Evolutionary conservation across 2,113 vertebrate genomes (phyloP).

Genomic region (Pipa parva): DNA sequence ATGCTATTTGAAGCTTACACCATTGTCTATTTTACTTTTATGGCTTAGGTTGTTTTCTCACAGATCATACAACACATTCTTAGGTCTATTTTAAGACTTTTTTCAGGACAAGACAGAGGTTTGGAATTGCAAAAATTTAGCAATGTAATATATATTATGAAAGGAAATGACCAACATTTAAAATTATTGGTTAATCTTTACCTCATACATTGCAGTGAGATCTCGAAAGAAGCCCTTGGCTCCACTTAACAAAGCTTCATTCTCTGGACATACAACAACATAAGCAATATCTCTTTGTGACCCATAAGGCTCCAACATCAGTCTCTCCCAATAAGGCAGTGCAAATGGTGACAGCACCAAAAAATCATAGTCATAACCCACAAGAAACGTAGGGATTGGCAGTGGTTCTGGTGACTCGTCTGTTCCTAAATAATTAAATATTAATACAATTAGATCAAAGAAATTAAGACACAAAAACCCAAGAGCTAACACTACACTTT

Average conservation of each 20-base stretch:
- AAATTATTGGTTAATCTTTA: slow-evolving; percentile 48
- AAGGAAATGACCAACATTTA: too few species aligned
- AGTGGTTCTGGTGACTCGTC: slow-evolving; percentile 97
- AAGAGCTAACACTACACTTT: too few species aligned
- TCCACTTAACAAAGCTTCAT: slow-evolving; percentile 90
- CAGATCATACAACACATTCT: too few species aligned
- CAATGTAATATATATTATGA: too few species aligned
- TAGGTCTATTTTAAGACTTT: too few species aligned
- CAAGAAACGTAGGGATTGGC: slow-evolving; percentile 95
- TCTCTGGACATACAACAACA: slow-evolving; percentile 95
- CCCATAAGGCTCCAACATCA: slow-evolving; percentile 93
- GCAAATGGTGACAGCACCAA: slow-evolving; percentile 96
- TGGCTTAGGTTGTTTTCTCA: too few species aligned
- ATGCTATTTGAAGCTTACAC: too few species aligned
- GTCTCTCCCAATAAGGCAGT: slow-evolving; percentile 95
- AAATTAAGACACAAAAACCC: too few species aligned
- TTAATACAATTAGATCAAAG: slow-evolving; percentile 24
- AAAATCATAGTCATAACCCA: slow-evolving; percentile 95
- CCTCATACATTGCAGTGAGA: slow-evolving; percentile 94
- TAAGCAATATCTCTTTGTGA: slow-evolving; percentile 95
- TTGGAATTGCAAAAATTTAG: too few species aligned
- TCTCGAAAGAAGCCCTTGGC: slow-evolving; percentile 94
- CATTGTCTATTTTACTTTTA: too few species aligned
- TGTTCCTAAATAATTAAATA: slow-evolving; percentile 84
- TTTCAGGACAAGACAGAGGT: too few species aligned